Evolutionary conservation across 2,113 vertebrate species (phyloP).

Genomic region (Sinosuthora webbiana): DNA sequence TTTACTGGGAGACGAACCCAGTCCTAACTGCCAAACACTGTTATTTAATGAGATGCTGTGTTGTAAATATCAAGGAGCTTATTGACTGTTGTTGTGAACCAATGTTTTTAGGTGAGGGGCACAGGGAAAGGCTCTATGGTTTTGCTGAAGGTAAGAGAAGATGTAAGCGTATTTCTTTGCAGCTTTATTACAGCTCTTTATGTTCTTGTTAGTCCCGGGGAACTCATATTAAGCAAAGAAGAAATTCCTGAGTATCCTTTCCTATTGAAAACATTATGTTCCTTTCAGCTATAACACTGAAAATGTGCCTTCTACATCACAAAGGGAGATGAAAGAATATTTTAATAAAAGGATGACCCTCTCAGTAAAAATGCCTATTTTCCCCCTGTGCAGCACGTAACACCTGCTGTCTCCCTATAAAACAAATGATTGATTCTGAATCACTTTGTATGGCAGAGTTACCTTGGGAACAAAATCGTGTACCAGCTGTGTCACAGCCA

Average conservation of each 20-base stretch:
- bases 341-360: slow-evolving; percentile 27
- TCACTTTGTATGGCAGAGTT: neutral
- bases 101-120: neutral
- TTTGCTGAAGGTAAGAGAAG: neutral
- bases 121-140: neutral
- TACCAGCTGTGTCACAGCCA: neutral
- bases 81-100: neutral
- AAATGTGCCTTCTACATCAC: neutral
- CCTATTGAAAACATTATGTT: neutral
- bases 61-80: neutral
- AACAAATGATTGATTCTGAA: neutral
- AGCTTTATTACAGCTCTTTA: neutral
- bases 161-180: neutral
- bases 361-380: neutral
- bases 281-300: neutral
- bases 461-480: slow-evolving; percentile 29
- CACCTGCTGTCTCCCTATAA: neutral
- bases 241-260: neutral
- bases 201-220: neutral
- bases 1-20: neutral
- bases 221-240: neutral
- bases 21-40: neutral
- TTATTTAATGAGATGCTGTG: neutral
- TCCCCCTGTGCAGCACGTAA: neutral
- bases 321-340: neutral